Evolutionary conservation across 2,888 invertebrate genomes (phyloP).

Genomic region (Caenorhabditis sp.): DNA sequence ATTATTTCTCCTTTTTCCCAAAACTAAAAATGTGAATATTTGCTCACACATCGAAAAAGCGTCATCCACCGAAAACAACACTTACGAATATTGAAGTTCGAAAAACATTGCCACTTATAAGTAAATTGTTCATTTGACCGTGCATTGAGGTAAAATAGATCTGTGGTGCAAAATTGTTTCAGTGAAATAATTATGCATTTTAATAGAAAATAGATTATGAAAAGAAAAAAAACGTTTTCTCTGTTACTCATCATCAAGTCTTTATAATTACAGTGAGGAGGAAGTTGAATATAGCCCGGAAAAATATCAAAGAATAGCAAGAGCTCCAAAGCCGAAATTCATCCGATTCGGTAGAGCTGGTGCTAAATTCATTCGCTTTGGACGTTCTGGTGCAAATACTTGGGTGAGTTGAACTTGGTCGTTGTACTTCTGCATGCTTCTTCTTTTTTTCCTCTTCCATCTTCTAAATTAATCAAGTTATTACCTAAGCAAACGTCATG

Average conservation of each 20-base stretch:
- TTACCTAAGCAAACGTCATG: not conserved
- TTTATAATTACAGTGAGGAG: conserved; percentile 22
- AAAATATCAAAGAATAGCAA: conserved; percentile 26
- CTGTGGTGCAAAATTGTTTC: not conserved
- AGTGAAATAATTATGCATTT: not conserved
- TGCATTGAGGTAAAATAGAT: not conserved
- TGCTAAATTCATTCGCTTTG: conserved; percentile 66
- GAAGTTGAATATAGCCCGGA: conserved; percentile 10
- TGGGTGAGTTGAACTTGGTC: conserved; percentile 47
- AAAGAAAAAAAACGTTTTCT: too few species aligned
- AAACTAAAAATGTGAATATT: not conserved
- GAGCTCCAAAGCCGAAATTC: conserved; percentile 67
- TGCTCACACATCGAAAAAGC: not conserved
- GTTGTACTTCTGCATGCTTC: conserved; percentile 7
- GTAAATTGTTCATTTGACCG: not conserved
- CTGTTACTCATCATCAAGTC: not conserved
- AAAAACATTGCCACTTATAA: not conserved
- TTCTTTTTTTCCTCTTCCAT: not conserved
- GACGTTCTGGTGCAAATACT: conserved; percentile 55
- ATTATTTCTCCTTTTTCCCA: not conserved
- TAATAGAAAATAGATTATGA: not conserved
- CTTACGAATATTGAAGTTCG: not conserved
- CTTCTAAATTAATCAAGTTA: not conserved
- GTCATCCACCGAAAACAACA: not conserved
- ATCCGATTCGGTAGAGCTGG: conserved; percentile 67